Evolutionary conservation across 2,113 vertebrate species (phyloP), one percentile per base, ranked within the genome.

Genomic region (Athene noctua): DNA sequence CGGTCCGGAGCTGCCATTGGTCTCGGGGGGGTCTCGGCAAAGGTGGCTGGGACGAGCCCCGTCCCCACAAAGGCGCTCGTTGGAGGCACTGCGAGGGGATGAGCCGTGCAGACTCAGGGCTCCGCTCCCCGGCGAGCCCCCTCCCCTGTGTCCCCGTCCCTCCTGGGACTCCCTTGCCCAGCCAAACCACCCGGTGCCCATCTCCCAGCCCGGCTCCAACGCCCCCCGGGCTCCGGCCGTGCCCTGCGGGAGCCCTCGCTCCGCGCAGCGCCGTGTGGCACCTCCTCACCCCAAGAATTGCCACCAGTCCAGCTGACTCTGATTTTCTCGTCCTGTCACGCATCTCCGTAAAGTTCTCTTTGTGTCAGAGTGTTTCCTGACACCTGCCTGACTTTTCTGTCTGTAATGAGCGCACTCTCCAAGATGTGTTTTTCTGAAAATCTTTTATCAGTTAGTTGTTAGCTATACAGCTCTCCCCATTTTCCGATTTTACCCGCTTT

Each of bases 191-290:
- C 32, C 10, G 1, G 47, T 26, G 34, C 3, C 29, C 30, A 11
- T 17, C 59, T 23, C 38, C 15, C 5, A 30, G 51, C 30, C 7
- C 1, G 1, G 47, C 30, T 13, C 16, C 70, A 51, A 32, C 11
- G 32, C 47, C 32, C 32, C 23, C 21, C 0, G 5, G 51, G 18
- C 34, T 34, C n/a, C 0, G 4, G 14, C 26, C 3, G 1, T 46
- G 57, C 36, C 63, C 42, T 5, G 62, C 3, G 2, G 40, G 40
- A 61, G 18, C 44, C 32, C 16, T 73, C 13, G 0, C 26, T 16
- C 11, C 1, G 36, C 49, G 13, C 25, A 49, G 11, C 6, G 3
- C 38, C 5, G 1, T n/a, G 34, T 40, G 16, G 32, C 3, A 1
- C 62, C 36, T n/a, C 23, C 22, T n/a, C 2, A 6, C 29, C 18